These are phyloP conservation scores for Toxostoma redivivum DNA, from an alignment of 2,113 vertebrate species.

Conservation along the genomic window DNA sequence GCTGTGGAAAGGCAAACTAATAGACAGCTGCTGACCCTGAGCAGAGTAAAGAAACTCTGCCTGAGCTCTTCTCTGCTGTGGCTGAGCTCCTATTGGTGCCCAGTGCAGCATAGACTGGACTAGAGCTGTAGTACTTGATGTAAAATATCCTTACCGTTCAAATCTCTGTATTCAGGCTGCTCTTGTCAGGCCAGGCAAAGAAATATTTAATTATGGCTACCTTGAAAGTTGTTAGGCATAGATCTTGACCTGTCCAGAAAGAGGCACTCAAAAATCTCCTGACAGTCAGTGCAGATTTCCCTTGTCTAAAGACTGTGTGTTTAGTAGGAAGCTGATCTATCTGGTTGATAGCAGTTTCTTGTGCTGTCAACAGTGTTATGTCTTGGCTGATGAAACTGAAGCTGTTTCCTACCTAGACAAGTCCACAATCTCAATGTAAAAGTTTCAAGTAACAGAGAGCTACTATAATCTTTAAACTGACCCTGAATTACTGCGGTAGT, in stretches of 20 bases:
- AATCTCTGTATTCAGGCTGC: not conserved
- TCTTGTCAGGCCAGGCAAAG: not conserved
- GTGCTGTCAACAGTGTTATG: not conserved
- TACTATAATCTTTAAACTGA: not conserved
- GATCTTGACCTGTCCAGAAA: not conserved
- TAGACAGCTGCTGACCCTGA: not conserved
- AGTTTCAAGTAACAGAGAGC: not conserved
- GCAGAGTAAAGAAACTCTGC: not conserved
- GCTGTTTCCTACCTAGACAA: not conserved
- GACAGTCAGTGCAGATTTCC: not conserved
- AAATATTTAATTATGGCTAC: not conserved
- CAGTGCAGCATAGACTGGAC: not conserved
- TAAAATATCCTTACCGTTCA: not conserved
- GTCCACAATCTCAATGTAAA: no score
- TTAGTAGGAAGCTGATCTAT: not conserved
- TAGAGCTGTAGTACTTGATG: fast-evolving
- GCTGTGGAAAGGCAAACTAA: not conserved
- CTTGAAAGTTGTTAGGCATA: not conserved
- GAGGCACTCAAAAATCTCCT: not conserved
- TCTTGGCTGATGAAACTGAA: not conserved
- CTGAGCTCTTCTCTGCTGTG: not conserved
- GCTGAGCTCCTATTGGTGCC: not conserved
- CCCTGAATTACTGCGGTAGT: not conserved
- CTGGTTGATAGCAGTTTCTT: not conserved
- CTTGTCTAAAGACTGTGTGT: not conserved